Evolutionary conservation across 2,888 invertebrate genomes (phyloP).

Genomic region (Linnaemya tessellans): DNA sequence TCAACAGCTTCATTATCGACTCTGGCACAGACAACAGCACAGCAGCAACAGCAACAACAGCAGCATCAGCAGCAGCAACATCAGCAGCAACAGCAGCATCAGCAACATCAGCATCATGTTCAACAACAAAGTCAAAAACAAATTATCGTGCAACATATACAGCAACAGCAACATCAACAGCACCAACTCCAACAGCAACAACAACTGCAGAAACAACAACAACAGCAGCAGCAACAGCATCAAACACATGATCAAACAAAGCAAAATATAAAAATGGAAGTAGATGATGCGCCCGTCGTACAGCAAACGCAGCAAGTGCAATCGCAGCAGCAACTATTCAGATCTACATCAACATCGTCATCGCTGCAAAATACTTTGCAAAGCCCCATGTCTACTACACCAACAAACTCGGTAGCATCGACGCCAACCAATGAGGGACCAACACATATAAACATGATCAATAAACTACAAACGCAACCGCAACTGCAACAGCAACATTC

Average conservation of each 20-base stretch:
- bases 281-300: slow-evolving; percentile 34
- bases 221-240: slow-evolving; percentile 47
- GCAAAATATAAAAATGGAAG: slow-evolving; percentile 45
- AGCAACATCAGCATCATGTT: slow-evolving; percentile 44
- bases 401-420: slow-evolving; percentile 50
- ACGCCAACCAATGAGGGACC: slow-evolving; percentile 52
- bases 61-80: slow-evolving; percentile 37
- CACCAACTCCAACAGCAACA: slow-evolving; percentile 56
- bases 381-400: slow-evolving; percentile 47
- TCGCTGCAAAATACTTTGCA: slow-evolving; percentile 44
- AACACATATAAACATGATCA: slow-evolving; percentile 36
- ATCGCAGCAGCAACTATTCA: slow-evolving; percentile 43
- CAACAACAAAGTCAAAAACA: slow-evolving; percentile 18
- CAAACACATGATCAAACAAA: slow-evolving; percentile 46
- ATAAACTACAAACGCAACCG: slow-evolving; percentile 50
- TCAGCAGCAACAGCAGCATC: slow-evolving; percentile 45
- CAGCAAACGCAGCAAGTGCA: slow-evolving; percentile 46
- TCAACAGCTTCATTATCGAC: slow-evolving; percentile 24
- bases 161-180: slow-evolving; percentile 34
- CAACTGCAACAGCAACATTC: slow-evolving; percentile 22
- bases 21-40: slow-evolving; percentile 30
- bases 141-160: slow-evolving; percentile 1
- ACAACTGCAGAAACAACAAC: slow-evolving; percentile 31
- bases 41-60: slow-evolving; percentile 32
- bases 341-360: slow-evolving; percentile 33